Conservation (phyloP, 1,140 invertebrate genomes). For the Caerostris darwini region DNA sequence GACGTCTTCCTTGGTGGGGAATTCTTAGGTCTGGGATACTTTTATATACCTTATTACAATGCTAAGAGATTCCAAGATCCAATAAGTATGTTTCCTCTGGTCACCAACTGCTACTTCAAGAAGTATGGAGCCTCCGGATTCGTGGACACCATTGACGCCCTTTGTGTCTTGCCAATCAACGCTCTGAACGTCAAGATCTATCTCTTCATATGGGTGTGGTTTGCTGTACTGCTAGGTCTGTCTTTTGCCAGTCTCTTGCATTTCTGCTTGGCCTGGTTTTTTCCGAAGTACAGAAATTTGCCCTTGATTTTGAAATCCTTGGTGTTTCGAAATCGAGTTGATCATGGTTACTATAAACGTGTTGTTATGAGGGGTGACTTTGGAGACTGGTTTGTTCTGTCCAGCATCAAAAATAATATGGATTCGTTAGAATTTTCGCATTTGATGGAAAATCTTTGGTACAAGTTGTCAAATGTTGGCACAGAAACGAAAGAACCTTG, state of each 20-base stretch:
- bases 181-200: conserved; percentile 97
- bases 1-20: conserved; percentile 79
- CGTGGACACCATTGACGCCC: conserved; percentile 86
- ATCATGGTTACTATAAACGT: background rate
- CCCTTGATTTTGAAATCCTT: background rate
- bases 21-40: conserved; percentile 88
- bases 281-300: conserved; percentile 1
- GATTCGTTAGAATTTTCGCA: conserved; percentile 64
- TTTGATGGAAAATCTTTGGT: background rate
- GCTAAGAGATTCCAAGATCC: background rate
- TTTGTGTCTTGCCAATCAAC: conserved; percentile 77
- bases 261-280: background rate
- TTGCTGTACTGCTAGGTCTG: conserved; percentile 79
- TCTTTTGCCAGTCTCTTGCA: conserved; percentile 19
- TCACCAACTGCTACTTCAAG: conserved; percentile 96
- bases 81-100: conserved; percentile 87
- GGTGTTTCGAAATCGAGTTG: background rate
- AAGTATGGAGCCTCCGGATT: conserved; percentile 89
- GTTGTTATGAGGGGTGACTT: background rate
- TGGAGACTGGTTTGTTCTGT: conserved; percentile 77
- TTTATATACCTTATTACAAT: background rate
- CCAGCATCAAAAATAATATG: conserved; percentile 47
- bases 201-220: conserved; percentile 97
- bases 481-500: conserved; percentile 14
- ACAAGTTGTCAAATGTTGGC: background rate